Conservation (phyloP, 2,113 vertebrate genomes). For the Paramisgurnus dabryanus region DNA sequence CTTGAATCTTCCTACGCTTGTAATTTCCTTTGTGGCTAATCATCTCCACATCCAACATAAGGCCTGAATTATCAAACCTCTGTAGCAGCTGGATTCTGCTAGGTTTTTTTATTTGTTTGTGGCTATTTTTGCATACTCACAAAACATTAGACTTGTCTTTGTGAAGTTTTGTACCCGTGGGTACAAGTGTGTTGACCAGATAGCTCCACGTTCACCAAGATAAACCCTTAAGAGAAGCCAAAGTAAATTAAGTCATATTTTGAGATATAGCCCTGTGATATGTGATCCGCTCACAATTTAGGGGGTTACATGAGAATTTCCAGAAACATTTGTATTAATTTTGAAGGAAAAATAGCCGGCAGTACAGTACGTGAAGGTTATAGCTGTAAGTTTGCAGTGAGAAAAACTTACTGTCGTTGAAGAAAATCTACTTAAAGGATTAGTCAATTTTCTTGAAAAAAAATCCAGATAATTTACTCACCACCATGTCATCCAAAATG, state of each 20-base stretch:
- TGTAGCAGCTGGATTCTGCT: conserved; percentile 5
- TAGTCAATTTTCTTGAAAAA: too few relatives aligned
- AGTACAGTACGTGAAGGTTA: conserved; percentile 7
- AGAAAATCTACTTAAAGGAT: too few relatives aligned
- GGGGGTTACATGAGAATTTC: conserved; percentile 39
- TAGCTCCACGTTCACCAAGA: background rate
- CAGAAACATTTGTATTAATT: conserved; percentile 22
- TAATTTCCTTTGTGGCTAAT: conserved; percentile 50
- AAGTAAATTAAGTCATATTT: conserved; percentile 9
- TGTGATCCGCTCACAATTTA: conserved; percentile 32
- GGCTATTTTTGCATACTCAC: conserved; percentile 23
- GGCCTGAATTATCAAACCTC: conserved; percentile 48
- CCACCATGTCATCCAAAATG: too few relatives aligned
- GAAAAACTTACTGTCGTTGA: too few relatives aligned
- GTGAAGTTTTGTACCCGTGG: background rate
- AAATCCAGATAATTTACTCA: too few relatives aligned
- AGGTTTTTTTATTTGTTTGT: conserved; percentile 6
- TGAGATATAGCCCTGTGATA: conserved; percentile 32
- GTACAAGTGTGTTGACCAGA: background rate
- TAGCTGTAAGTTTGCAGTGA: background rate
- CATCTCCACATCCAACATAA: conserved; percentile 48
- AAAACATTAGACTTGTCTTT: background rate
- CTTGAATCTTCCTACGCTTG: conserved; percentile 33
- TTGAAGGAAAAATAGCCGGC: conserved; percentile 19
- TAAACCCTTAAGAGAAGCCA: conserved; percentile 18